These are phyloP conservation scores for Sphyrna mokarran DNA, from an alignment of 2,113 vertebrate genomes.

Conservation along the genomic window DNA sequence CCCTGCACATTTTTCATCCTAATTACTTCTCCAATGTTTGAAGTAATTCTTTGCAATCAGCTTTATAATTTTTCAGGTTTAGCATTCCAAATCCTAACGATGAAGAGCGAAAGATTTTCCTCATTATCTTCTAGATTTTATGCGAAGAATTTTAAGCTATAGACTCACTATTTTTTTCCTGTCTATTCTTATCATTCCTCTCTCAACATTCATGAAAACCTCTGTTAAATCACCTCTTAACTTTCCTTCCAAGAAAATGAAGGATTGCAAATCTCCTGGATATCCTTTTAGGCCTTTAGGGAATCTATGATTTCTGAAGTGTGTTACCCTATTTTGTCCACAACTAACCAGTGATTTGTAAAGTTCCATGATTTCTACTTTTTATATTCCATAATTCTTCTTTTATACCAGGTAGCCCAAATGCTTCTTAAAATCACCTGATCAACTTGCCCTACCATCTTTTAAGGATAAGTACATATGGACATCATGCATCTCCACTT, in stretches of 20 bases:
- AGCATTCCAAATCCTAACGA: too few relatives aligned
- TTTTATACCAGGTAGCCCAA: background rate
- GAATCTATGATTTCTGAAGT: background rate
- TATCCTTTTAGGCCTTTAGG: background rate
- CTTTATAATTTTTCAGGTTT: background rate
- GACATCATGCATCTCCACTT: too few relatives aligned
- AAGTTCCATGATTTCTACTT: background rate
- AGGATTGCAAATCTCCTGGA: background rate
- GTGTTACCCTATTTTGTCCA: background rate
- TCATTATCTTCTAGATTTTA: background rate
- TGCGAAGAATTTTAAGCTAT: background rate
- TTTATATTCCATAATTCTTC: background rate
- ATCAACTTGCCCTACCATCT: background rate
- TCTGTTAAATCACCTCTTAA: background rate
- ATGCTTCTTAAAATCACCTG: background rate
- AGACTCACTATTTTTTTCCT: background rate
- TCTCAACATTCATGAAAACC: background rate
- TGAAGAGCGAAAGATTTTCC: too few relatives aligned
- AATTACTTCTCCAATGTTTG: background rate
- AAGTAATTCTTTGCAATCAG: background rate
- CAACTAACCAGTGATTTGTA: background rate
- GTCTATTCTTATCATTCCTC: too few relatives aligned
- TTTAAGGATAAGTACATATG: background rate
- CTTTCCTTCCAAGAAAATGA: background rate
- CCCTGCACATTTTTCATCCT: background rate